These are phyloP conservation scores for Stenchaetothrips biformis DNA, from an alignment of 2,888 invertebrate species.

Conservation along the genomic window DNA sequence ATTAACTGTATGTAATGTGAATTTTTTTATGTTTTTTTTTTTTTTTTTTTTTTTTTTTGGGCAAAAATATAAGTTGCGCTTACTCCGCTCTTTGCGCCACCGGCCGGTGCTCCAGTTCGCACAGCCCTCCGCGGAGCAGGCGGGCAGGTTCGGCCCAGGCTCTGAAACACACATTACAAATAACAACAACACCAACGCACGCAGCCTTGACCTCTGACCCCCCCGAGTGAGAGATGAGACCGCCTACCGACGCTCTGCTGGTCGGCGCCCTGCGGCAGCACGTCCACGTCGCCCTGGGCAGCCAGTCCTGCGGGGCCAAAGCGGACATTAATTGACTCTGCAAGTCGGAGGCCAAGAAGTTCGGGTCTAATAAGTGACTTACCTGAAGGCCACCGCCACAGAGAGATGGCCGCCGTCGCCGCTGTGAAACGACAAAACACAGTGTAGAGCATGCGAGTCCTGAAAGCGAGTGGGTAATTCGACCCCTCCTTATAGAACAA, in stretches of 20 bases:
- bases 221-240: background rate
- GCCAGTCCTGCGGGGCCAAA: background rate
- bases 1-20: too few species aligned
- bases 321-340: background rate
- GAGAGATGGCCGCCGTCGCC: background rate
- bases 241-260: background rate
- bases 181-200: background rate
- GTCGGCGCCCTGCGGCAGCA: background rate
- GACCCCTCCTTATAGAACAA: too few species aligned
- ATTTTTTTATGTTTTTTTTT: background rate
- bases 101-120: background rate
- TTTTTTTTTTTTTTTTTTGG: background rate
- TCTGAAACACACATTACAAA: background rate
- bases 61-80: background rate
- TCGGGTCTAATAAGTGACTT: background rate
- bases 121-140: background rate
- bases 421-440: background rate
- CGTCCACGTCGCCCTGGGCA: background rate
- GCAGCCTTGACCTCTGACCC: background rate
- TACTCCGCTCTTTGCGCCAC: background rate
- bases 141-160: background rate
- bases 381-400: background rate
- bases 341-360: background rate
- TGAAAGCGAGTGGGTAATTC: too few species aligned
- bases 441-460: too few species aligned